These are phyloP conservation scores for Rhinoraja longicauda DNA, from an alignment of 2,797 vertebrate genomes.

Conservation along the genomic window DNA sequence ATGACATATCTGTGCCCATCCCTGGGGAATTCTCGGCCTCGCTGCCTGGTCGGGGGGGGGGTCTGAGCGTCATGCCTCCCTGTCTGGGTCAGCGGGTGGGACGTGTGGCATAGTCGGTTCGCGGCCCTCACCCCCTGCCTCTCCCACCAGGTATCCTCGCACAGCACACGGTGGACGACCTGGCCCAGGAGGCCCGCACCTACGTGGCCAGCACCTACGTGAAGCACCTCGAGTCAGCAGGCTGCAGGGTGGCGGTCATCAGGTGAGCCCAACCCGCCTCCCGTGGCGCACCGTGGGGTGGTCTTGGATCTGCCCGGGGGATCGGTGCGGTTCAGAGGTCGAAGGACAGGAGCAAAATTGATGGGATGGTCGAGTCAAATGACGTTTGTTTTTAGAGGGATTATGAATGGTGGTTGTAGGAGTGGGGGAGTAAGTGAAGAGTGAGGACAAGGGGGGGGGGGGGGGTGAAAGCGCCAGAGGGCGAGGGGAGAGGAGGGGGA, in stretches of 20 bases:
- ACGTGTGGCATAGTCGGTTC: no score
- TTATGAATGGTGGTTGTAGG: no score
- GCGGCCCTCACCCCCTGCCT: no score
- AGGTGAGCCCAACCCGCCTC: constrained; percentile 49
- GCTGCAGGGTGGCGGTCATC: constrained; percentile 65
- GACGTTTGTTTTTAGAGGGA: no score
- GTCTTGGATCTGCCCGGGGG: not conserved
- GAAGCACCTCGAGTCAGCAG: constrained; percentile 65
- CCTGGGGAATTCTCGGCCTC: no score
- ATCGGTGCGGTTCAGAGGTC: not conserved
- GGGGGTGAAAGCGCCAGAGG: no score
- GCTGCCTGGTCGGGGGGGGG: no score
- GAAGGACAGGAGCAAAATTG: not conserved
- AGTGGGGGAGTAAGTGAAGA: not conserved
- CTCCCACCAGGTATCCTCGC: constrained; percentile 61
- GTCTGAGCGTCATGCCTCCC: no score
- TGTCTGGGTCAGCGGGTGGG: no score
- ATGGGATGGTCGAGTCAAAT: no score
- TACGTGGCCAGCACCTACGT: constrained; percentile 68
- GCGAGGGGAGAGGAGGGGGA: not conserved
- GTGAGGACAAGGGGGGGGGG: no score
- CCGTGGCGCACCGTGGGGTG: not conserved
- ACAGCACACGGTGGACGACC: constrained; percentile 57
- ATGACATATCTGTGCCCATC: no score
- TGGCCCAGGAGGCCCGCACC: constrained; percentile 59